Evolutionary conservation across 2,113 vertebrate genomes (phyloP).

Genomic region (Prochilodus magdalenae): DNA sequence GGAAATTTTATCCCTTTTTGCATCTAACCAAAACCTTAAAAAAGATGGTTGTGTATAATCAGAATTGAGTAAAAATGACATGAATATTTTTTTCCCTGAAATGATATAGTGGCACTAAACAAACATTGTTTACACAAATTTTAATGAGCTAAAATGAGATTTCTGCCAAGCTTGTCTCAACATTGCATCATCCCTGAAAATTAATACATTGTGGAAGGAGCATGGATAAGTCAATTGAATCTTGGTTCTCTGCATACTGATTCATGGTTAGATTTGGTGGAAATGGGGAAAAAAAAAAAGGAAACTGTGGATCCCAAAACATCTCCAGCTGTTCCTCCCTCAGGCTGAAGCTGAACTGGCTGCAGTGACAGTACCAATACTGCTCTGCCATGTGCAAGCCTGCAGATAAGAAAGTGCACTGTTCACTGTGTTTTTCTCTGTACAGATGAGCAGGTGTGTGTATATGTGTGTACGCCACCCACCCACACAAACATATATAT

Average conservation of each 20-base stretch:
- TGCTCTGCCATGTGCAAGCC: constrained; percentile 27
- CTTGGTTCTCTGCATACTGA: neutral
- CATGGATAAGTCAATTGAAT: neutral
- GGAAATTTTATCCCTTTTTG: too few species aligned
- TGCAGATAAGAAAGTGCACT: constrained; percentile 32
- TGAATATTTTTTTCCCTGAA: too few species aligned
- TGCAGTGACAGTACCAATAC: neutral
- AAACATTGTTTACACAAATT: too few species aligned
- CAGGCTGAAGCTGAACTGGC: neutral
- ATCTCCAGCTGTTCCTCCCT: constrained; percentile 7
- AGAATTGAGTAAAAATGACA: too few species aligned
- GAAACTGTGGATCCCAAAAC: neutral
- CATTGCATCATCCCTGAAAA: neutral
- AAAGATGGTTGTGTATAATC: too few species aligned
- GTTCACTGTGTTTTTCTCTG: neutral
- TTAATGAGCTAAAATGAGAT: too few species aligned
- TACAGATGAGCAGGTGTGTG: constrained; percentile 22
- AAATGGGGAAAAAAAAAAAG: neutral
- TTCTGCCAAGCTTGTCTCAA: neutral
- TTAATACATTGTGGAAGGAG: neutral
- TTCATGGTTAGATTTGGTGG: neutral
- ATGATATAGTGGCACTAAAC: too few species aligned
- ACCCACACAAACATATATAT: neutral
- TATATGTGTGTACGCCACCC: constrained; percentile 22
- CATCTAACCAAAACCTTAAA: too few species aligned